Evolutionary conservation across 1,140 invertebrate genomes (phyloP).

Genomic region (Eulimnadia texana): DNA sequence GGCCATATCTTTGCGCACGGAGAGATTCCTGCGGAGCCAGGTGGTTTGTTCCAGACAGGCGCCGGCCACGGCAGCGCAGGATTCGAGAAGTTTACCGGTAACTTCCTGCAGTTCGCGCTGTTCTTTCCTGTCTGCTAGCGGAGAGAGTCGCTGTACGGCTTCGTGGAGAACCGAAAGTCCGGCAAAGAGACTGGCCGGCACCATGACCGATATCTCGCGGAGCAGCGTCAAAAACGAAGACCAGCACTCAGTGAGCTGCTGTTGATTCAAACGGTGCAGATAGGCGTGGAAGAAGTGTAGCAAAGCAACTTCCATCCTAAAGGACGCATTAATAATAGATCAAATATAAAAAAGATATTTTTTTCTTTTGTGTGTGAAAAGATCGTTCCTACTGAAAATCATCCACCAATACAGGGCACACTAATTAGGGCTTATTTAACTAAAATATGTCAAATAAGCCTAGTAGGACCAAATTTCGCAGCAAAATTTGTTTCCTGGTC

Average conservation of each 20-base stretch:
- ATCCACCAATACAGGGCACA: too few relatives aligned
- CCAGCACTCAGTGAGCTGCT: constrained; percentile 66
- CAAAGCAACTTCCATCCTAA: constrained; percentile 40
- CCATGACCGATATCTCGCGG: constrained; percentile 52
- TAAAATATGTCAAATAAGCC: too few relatives aligned
- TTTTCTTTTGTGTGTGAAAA: too few relatives aligned
- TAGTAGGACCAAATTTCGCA: too few relatives aligned
- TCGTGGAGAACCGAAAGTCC: constrained; percentile 67
- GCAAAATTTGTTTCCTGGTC: too few relatives aligned
- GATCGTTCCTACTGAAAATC: too few relatives aligned
- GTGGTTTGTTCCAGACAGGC: constrained; percentile 81
- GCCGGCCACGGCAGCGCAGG: constrained; percentile 69
- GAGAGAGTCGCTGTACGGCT: constrained; percentile 64
- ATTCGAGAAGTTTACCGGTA: constrained; percentile 56
- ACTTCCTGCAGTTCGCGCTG: constrained; percentile 66
- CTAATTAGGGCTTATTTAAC: too few relatives aligned
- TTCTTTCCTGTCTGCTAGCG: constrained; percentile 63
- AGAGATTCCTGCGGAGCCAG: constrained; percentile 73
- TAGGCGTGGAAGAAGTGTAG: constrained; percentile 55
- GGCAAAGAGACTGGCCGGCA: constrained; percentile 65
- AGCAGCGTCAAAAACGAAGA: constrained; percentile 56
- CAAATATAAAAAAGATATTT: neutral
- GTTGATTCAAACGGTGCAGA: constrained; percentile 45
- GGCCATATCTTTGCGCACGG: constrained; percentile 47
- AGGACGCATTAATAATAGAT: neutral